Evolutionary conservation across 2,113 vertebrate genomes (phyloP).

Genomic region (Bufo gargarizans): DNA sequence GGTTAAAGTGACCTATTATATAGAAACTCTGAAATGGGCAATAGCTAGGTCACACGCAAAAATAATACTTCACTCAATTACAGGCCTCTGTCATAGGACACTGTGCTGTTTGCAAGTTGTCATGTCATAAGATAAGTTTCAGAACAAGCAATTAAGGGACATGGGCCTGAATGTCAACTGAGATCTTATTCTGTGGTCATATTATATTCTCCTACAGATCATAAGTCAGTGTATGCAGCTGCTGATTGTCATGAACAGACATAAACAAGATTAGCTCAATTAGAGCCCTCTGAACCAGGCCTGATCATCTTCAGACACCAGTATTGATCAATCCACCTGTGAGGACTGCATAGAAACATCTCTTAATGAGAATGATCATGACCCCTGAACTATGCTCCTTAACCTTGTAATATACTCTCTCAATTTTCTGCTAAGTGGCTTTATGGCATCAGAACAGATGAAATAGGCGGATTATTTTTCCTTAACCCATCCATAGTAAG

Average conservation of each 20-base stretch:
- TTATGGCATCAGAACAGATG: slow-evolving; percentile 67
- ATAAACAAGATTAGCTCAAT: slow-evolving; percentile 71
- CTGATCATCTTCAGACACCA: slow-evolving; percentile 73
- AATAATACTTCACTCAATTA: not conserved
- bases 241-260: slow-evolving; percentile 68
- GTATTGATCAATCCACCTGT: slow-evolving; percentile 73
- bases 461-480: slow-evolving; percentile 64
- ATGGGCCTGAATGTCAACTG: slow-evolving; percentile 62
- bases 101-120: not conserved
- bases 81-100: not conserved
- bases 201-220: slow-evolving; percentile 62
- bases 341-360: slow-evolving; percentile 71
- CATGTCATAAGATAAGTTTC: not conserved
- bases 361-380: slow-evolving; percentile 75
- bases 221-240: slow-evolving; percentile 61
- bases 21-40: slow-evolving; percentile 5
- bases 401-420: slow-evolving; percentile 71
- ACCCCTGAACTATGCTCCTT: slow-evolving; percentile 73
- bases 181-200: slow-evolving; percentile 64
- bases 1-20: too few relatives aligned
- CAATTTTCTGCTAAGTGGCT: slow-evolving; percentile 74
- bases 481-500: slow-evolving; percentile 57
- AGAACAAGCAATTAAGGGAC: not conserved
- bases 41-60: not conserved
- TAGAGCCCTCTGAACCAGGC: slow-evolving; percentile 72